Evolutionary conservation across 1,140 invertebrate genomes (phyloP).

Genomic region (Procambarus clarkii): DNA sequence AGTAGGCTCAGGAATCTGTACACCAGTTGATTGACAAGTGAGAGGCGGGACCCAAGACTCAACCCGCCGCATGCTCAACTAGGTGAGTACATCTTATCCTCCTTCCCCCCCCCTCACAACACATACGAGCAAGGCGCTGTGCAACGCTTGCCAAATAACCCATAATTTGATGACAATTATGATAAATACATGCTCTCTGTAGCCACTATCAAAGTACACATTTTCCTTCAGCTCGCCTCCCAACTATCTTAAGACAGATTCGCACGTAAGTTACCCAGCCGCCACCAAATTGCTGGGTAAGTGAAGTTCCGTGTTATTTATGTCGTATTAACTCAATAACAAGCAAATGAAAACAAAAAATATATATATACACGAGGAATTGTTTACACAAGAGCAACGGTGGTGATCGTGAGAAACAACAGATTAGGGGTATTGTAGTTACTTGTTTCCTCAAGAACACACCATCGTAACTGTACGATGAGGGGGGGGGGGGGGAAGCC

Average conservation of each 20-base stretch:
- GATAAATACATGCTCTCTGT: conserved; percentile 2
- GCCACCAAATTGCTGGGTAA: background rate
- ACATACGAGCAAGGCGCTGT: background rate
- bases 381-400: background rate
- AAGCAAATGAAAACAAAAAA: background rate
- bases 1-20: no score
- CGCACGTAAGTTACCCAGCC: background rate
- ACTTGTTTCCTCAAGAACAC: no score
- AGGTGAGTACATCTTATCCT: no score
- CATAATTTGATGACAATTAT: conserved; percentile 2
- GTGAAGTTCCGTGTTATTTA: background rate
- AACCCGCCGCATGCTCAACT: background rate
- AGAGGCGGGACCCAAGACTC: no score
- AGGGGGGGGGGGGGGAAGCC: no score
- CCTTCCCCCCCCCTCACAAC: background rate
- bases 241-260: background rate
- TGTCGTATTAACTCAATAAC: background rate
- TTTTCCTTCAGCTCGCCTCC: background rate
- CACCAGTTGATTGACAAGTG: no score
- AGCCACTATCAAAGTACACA: background rate
- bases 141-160: background rate
- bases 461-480: no score
- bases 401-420: background rate
- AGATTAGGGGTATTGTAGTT: background rate
- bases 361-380: background rate